Conservation (phyloP, 1,140 invertebrate species). For the Lucilia cuprina region DNA sequence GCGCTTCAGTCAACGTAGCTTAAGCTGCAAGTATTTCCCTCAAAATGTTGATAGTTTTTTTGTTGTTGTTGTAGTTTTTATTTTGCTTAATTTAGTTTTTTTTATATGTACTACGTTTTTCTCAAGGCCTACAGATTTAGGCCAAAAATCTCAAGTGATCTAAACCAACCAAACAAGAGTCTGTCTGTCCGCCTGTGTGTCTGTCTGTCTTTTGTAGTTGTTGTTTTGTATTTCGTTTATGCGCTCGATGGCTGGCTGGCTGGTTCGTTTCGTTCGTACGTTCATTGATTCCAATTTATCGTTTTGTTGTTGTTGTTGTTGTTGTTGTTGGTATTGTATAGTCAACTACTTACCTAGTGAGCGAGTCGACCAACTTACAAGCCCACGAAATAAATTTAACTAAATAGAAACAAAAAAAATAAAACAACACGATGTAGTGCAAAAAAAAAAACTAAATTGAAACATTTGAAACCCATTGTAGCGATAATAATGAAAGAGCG, state of each 20-base stretch:
- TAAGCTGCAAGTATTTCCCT: conserved; percentile 29
- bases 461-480: not conserved
- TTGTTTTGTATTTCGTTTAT: not conserved
- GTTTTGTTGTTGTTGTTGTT: not conserved
- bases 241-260: not conserved
- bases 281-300: not conserved
- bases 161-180: conserved; percentile 37
- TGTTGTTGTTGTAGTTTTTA: not conserved
- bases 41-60: not conserved
- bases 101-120: conserved; percentile 25
- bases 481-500: conserved; percentile 14
- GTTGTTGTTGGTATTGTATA: not conserved
- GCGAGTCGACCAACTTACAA: conserved; percentile 16
- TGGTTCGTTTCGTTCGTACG: not conserved
- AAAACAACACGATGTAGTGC: not conserved
- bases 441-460: not conserved
- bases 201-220: not conserved
- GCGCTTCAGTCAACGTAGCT: not conserved
- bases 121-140: conserved; percentile 43
- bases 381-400: conserved; percentile 1
- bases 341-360: conserved; percentile 17
- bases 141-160: conserved; percentile 41
- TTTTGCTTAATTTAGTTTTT: not conserved
- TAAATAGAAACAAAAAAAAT: not conserved
- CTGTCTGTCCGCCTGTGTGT: not conserved